phyloP scores from a whole-genome alignment of 2,888 invertebrate species.

The Leucophora obtusa region DNA sequence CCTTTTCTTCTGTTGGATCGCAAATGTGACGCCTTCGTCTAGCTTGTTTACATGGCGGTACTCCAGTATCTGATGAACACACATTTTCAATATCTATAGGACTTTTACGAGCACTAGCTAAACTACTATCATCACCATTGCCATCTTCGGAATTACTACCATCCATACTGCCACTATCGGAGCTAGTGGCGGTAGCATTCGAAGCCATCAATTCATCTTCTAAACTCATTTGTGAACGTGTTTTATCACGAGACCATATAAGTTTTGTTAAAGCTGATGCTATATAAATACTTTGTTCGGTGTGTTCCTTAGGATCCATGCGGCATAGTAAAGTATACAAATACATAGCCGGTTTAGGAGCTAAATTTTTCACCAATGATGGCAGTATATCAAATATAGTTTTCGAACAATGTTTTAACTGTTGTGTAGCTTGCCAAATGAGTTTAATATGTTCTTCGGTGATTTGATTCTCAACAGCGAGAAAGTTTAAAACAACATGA shows the following conservation, averaged over 20 bases:
- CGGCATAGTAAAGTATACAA: constrained; percentile 91
- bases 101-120: constrained; percentile 80
- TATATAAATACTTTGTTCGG: constrained; percentile 93
- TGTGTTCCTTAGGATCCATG: constrained; percentile 93
- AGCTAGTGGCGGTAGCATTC: constrained; percentile 82
- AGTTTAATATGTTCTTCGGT: constrained; percentile 94
- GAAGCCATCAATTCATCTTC: constrained; percentile 77
- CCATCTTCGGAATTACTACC: constrained; percentile 88
- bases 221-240: constrained; percentile 78
- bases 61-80: constrained; percentile 79
- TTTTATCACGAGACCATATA: constrained; percentile 89
- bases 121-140: constrained; percentile 81
- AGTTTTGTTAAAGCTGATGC: constrained; percentile 94
- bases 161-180: constrained; percentile 89
- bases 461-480: constrained; percentile 94
- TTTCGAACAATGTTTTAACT: constrained; percentile 95
- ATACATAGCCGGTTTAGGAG: constrained; percentile 92
- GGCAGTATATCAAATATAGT: constrained; percentile 95
- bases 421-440: constrained; percentile 97
- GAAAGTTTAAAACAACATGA: constrained; percentile 93
- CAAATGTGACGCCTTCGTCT: constrained; percentile 76
- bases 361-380: constrained; percentile 92
- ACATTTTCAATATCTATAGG: constrained; percentile 79
- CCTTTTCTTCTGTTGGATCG: constrained; percentile 74
- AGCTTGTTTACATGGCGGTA: constrained; percentile 80